Base-by-base conservation (phyloP, 1,140 invertebrate genomes). In the Lysiphlebus fabarum region DNA sequence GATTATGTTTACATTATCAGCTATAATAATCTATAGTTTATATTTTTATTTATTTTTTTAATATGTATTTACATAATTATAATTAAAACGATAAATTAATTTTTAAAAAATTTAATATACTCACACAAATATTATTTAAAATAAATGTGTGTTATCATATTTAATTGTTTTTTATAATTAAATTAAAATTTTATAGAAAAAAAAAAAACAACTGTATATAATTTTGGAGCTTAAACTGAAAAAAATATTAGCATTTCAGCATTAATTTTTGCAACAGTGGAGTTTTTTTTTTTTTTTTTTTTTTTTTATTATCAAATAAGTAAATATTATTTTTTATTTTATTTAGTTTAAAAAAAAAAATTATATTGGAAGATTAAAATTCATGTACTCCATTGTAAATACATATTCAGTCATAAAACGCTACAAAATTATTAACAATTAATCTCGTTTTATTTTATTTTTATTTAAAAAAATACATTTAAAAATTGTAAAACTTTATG, bases 1-100 rank as follows among this genome's bases (percentile, higher is more conserved):
- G 71, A 75, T 74, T 74, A 71, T 74, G 71, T 74, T 72, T 72
- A 74, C 68, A 71, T 67, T 70, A 69, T 70, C 17, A 74, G 47
- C 62, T 61, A 71, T 76, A 76, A 61, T 67, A 71, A 70, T 65
- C 70, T 76, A 76, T 69, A 67, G 70, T 72, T 70, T 74, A 73
- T 70, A 70, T 69, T 69, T 70, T 65, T 69, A 37, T 51, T 51
- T 36, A n/a, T n/a, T 26, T 26, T 26, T 26, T 26, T 26, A 26
- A 26, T 26, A 26, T 26, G 59, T 78, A 77, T 78, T 65, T 75
- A 78, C 75, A 77, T 60, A 65, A 67, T 62, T 70, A 68, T 69
- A 66, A 53, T 47, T 41, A 33, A 58, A 61, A 55, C 44, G 41
- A 53, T 36, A 47, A 48, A 55, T 17, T 50, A 58, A 55, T 40